A percentile compares a stretch with the other conserved stretches of the same genome.
Evolutionary conservation across 53 echinoderm and acorn worm species (phyloP).

Genomic region (Actinopyga echinites): DNA sequence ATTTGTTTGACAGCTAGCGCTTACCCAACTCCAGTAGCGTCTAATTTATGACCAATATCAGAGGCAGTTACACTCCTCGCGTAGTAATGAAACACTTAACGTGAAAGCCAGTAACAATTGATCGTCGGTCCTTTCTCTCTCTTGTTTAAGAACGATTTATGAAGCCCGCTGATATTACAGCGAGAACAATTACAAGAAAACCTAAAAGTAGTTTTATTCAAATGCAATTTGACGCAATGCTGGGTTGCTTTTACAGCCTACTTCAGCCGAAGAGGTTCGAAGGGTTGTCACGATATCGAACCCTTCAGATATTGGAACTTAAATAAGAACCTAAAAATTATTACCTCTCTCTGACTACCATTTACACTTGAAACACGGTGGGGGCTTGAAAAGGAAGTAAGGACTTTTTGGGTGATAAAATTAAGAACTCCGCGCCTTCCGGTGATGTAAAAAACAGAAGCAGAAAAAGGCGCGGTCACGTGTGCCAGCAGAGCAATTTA

Average conservation of each 20-base stretch:
- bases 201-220: slow-evolving; percentile 38
- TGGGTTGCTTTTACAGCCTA: slow-evolving; percentile 39
- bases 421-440: slow-evolving; percentile 17
- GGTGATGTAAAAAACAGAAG: background rate
- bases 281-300: slow-evolving; percentile 36
- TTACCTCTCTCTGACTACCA: slow-evolving; percentile 15
- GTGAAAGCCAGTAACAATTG: slow-evolving; percentile 21
- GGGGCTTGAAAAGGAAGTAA: slow-evolving; percentile 14
- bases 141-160: slow-evolving; percentile 17
- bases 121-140: slow-evolving; percentile 10
- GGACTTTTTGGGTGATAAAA: slow-evolving; percentile 15
- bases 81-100: slow-evolving; percentile 37
- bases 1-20: slow-evolving; percentile 11
- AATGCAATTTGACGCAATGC: slow-evolving; percentile 32
- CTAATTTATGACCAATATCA: slow-evolving; percentile 38
- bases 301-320: background rate
- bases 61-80: slow-evolving; percentile 15
- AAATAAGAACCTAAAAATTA: slow-evolving; percentile 25
- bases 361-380: slow-evolving; percentile 11
- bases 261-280: slow-evolving; percentile 30
- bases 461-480: no score
- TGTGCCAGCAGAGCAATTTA: no score
- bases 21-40: slow-evolving; percentile 33
- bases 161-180: slow-evolving; percentile 3
- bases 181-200: slow-evolving; percentile 31